Conservation (phyloP, 2,888 invertebrate species). For the Rhabditoides inermis region DNA sequence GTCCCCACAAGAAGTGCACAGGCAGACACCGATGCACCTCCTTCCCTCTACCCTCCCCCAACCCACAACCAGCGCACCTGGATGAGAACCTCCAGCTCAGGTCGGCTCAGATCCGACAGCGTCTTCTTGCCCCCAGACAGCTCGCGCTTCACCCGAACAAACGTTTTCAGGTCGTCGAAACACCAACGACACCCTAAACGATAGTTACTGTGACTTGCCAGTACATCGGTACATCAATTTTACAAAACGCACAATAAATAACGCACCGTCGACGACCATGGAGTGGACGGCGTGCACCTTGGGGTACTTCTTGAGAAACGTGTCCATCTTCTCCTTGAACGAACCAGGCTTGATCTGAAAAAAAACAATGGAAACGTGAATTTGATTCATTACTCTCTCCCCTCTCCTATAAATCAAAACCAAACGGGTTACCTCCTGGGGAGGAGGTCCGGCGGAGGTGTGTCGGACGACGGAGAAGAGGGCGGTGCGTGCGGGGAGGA, state of each 20-base stretch:
- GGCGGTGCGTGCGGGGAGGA: too few relatives aligned
- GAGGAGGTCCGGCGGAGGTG: constrained; percentile 28
- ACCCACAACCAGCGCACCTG: constrained; percentile 55
- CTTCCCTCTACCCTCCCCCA: background rate
- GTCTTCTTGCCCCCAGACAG: constrained; percentile 16
- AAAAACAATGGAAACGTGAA: too few relatives aligned
- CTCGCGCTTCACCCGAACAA: constrained; percentile 20
- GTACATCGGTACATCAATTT: background rate
- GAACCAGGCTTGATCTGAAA: constrained; percentile 21
- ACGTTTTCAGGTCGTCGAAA: constrained; percentile 41
- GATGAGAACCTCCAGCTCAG: constrained; percentile 57
- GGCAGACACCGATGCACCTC: background rate
- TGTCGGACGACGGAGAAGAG: constrained; percentile 9
- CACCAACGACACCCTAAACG: constrained; percentile 39
- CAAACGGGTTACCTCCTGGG: too few relatives aligned
- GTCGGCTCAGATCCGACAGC: constrained; percentile 53
- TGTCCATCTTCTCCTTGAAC: constrained; percentile 25
- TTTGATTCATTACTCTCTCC: too few relatives aligned
- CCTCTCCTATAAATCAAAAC: too few relatives aligned
- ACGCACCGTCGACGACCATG: constrained; percentile 34
- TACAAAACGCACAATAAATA: background rate
- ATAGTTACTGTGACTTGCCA: background rate
- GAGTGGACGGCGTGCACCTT: constrained; percentile 28
- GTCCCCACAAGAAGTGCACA: background rate
- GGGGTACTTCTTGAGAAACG: constrained; percentile 28